Percentiles rank a stretch among this genome's conserved stretches.
Evolutionary conservation across 2,797 vertebrate species (phyloP).

Genomic region (Macropodus opercularis): DNA sequence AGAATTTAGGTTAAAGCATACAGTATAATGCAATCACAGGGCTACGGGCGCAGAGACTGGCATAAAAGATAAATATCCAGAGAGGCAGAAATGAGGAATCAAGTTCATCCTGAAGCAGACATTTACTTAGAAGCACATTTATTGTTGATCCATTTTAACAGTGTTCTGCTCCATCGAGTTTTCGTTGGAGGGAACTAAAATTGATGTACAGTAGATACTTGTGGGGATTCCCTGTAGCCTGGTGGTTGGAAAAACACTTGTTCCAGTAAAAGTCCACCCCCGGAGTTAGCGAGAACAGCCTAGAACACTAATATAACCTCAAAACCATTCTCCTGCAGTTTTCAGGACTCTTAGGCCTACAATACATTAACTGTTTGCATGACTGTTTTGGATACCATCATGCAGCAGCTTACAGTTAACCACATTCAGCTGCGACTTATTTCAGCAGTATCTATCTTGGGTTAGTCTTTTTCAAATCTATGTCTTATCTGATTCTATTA

Average conservation of each 20-base stretch:
- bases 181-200: conserved; percentile 26
- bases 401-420: neutral
- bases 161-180: no score
- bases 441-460: neutral
- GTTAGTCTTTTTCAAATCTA: conserved; percentile 12
- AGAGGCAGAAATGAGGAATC: neutral
- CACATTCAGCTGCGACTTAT: neutral
- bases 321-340: neutral
- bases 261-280: conserved; percentile 30
- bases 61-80: conserved; percentile 1
- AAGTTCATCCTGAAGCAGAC: no score
- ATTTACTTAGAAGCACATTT: conserved; percentile 1
- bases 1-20: conserved; percentile 2
- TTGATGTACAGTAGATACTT: conserved; percentile 18
- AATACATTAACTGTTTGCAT: neutral
- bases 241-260: conserved; percentile 16
- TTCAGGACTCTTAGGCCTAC: conserved; percentile 5
- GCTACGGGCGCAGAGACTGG: neutral
- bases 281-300: conserved; percentile 20
- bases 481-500: conserved; percentile 15
- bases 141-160: no score
- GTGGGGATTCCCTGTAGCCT: conserved; percentile 24
- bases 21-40: neutral
- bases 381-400: neutral
- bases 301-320: conserved; percentile 9